phyloP scores from a whole-genome alignment of 2,888 invertebrate species.

The Scaptomyza flava region DNA sequence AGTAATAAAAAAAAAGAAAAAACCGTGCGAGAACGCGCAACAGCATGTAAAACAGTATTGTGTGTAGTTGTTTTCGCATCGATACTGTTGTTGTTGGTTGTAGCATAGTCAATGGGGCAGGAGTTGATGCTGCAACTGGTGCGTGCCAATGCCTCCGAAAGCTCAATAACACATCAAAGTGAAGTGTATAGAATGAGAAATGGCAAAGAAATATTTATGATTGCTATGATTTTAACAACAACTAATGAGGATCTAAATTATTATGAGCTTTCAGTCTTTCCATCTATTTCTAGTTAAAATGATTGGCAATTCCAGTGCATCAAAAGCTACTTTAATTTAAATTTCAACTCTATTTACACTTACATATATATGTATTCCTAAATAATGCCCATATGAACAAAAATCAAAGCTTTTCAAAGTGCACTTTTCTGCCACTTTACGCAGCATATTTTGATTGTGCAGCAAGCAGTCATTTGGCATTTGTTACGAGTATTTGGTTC shows the following conservation, averaged over 20 bases:
- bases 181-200: not conserved
- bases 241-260: not conserved
- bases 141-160: slow-evolving; percentile 17
- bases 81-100: slow-evolving; percentile 18
- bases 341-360: slow-evolving; percentile 8
- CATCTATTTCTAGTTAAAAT: not conserved
- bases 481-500: slow-evolving; percentile 46
- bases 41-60: slow-evolving; percentile 71
- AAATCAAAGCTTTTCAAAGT: slow-evolving; percentile 33
- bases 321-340: slow-evolving; percentile 4
- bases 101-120: slow-evolving; percentile 1
- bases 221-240: not conserved
- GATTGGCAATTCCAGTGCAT: not conserved
- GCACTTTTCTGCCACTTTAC: slow-evolving; percentile 26
- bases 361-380: not conserved
- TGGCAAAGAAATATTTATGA: not conserved
- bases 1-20: slow-evolving; percentile 60
- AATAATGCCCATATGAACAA: slow-evolving; percentile 5
- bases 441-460: slow-evolving; percentile 26
- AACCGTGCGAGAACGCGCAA: slow-evolving; percentile 62
- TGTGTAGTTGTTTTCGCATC: slow-evolving; percentile 31
- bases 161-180: slow-evolving; percentile 18
- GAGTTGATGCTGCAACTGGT: slow-evolving; percentile 5
- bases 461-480: slow-evolving; percentile 46
- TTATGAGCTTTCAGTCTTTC: not conserved